Evolutionary conservation across 2,113 vertebrate species (phyloP).

Genomic region (Melozone crissalis): DNA sequence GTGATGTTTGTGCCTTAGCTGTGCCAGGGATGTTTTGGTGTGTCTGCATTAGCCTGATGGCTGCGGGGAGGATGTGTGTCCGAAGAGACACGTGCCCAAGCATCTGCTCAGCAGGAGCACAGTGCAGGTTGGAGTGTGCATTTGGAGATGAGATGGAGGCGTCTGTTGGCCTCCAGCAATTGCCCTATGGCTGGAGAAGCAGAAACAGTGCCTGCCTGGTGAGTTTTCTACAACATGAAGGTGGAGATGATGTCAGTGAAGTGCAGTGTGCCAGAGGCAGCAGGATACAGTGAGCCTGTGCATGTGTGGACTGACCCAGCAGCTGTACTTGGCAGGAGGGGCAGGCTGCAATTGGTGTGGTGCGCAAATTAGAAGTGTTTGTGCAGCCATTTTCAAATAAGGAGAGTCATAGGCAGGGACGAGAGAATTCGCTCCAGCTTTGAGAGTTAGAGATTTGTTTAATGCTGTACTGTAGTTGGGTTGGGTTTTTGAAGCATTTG

Average conservation of each 20-base stretch:
- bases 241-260: slow-evolving; percentile 19
- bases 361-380: neutral
- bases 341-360: neutral
- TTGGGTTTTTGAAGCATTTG: neutral
- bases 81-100: neutral
- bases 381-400: neutral
- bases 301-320: neutral
- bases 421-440: neutral
- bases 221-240: neutral
- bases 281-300: neutral
- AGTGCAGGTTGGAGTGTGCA: neutral
- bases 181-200: neutral
- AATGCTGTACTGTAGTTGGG: neutral
- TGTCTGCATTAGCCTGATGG: neutral
- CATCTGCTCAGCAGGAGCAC: neutral
- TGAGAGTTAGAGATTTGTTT: neutral
- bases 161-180: neutral
- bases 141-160: neutral
- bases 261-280: slow-evolving; percentile 1
- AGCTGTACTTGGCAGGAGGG: neutral
- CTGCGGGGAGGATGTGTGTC: neutral
- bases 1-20: neutral
- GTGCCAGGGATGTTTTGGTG: neutral
- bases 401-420: neutral
- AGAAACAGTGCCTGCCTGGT: neutral